Evolutionary conservation across 30 jellyfish, hydroid and myxozoan species (phyloP), one percentile per base, ranked within the genome.

Genomic region (Nemopilema nomurai): DNA sequence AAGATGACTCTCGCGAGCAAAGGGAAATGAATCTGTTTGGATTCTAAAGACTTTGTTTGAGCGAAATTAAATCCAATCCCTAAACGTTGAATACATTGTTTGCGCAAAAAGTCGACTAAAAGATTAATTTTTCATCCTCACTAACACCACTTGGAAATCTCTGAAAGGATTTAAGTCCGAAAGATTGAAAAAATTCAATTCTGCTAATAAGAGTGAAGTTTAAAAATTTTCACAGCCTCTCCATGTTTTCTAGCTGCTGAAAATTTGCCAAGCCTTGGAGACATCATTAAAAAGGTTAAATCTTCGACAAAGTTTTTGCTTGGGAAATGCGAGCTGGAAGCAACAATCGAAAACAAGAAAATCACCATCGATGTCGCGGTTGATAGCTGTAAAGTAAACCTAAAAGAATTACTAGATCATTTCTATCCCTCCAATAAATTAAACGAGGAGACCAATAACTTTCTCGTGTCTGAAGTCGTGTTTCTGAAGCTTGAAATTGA

Each of bases 321-420:
- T 51, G 86, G 86, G 20, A 76, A 76, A 76, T 76, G 86, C 18
- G 86, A 76, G 25, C 67, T 76, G 20, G 41, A 62, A 24, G 86
- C 76, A 17, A 57, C 51, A 0, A 25, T 50, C n/a, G 76, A 76
- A 22, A 49, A 30, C 0, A 26, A 62, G 26, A 29, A 20, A 33
- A 52, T 76, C 1, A 51, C 86, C 7, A 29, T 76, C 20, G 86
- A 76, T n/a, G 29, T 76, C 7, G 76, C 86, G 8, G 86, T 73
- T 0, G 63, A 76, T 17, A 49, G 27, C 28, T 76, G 86, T 73
- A 51, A 76, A 53, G 7, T 76, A n/a, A 16, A 26, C 52, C 28
- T 76, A 0, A 76, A 76, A 53, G 76, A 76, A 53, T 13, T 76
- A 9, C 20, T 76, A 22, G 86, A 76, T 18, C 86, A 76, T 76